Conservation (phyloP, 2,888 invertebrate genomes). For the Drosophila sordidula region DNA sequence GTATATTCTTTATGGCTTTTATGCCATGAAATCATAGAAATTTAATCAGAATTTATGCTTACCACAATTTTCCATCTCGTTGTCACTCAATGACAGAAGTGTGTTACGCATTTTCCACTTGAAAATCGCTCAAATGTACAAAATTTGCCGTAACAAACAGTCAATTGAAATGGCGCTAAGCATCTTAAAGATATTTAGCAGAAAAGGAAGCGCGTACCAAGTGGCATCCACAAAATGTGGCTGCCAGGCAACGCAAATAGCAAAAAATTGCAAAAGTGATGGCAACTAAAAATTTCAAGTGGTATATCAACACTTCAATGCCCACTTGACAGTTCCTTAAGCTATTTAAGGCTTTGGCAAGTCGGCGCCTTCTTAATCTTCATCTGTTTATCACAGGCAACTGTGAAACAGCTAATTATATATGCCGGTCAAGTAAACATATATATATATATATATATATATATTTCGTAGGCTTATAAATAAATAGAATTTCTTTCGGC, state of each 20-base stretch:
- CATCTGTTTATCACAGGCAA: not conserved
- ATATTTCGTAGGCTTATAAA: not conserved
- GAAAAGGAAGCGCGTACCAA: constrained; percentile 6
- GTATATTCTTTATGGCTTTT: not conserved
- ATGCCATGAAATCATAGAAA: not conserved
- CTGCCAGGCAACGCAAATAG: constrained; percentile 40
- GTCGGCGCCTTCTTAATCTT: not conserved
- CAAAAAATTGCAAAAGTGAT: constrained; percentile 19
- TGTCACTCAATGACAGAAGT: constrained; percentile 46
- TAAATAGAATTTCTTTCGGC: too few relatives aligned
- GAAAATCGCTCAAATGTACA: constrained; percentile 26
- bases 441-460: not conserved
- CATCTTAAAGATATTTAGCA: constrained; percentile 46
- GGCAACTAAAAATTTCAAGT: constrained; percentile 44
- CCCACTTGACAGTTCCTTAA: constrained; percentile 17
- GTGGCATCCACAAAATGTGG: constrained; percentile 19
- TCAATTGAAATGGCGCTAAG: constrained; percentile 31
- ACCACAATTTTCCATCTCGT: constrained; percentile 11
- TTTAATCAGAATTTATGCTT: constrained; percentile 12
- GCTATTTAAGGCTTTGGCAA: constrained; percentile 7
- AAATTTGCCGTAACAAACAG: constrained; percentile 17
- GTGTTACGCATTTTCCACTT: constrained; percentile 22
- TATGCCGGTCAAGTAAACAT: constrained; percentile 14
- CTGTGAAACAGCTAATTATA: constrained; percentile 16
- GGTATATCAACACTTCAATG: constrained; percentile 49